These are phyloP conservation scores for Lagocephalus sceleratus DNA, from an alignment of 2,797 vertebrate species.

Conservation along the genomic window DNA sequence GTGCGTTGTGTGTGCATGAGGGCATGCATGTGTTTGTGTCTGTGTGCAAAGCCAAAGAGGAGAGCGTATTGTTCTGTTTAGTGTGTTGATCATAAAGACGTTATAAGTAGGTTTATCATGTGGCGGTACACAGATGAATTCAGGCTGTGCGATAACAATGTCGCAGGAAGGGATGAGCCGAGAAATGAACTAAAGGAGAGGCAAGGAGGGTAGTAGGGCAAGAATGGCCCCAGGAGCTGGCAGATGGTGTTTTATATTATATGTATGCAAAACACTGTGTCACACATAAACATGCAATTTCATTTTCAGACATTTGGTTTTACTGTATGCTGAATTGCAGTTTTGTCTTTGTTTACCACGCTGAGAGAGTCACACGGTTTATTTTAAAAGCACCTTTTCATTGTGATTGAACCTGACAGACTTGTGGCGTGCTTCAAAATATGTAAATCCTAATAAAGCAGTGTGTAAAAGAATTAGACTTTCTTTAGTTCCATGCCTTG, in stretches of 20 bases:
- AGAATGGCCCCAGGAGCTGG: conserved; percentile 78
- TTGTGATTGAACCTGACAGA: background rate
- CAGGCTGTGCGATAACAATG: conserved; percentile 28
- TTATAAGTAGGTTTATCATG: conserved; percentile 13
- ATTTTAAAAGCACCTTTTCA: background rate
- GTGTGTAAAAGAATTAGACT: no score
- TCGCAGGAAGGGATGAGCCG: conserved; percentile 23
- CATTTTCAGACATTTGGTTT: conserved; percentile 29
- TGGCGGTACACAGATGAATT: conserved; percentile 1
- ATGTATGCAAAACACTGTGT: conserved; percentile 67
- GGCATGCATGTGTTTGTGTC: conserved; percentile 28
- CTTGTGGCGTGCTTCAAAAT: background rate
- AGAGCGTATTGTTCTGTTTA: conserved; percentile 12
- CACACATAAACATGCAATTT: conserved; percentile 50
- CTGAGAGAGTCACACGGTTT: background rate
- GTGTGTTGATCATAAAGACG: conserved; percentile 23
- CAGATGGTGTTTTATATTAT: conserved; percentile 77
- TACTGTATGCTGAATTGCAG: conserved; percentile 1
- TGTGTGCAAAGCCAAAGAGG: conserved; percentile 14
- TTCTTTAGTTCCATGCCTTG: background rate
- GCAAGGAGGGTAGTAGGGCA: conserved; percentile 79
- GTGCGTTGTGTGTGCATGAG: conserved; percentile 18
- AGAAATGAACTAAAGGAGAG: conserved; percentile 44
- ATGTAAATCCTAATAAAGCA: no score
- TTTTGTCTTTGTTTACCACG: background rate